Evolutionary conservation across 2,113 vertebrate genomes (phyloP).

Genomic region (Leiothrix lutea): DNA sequence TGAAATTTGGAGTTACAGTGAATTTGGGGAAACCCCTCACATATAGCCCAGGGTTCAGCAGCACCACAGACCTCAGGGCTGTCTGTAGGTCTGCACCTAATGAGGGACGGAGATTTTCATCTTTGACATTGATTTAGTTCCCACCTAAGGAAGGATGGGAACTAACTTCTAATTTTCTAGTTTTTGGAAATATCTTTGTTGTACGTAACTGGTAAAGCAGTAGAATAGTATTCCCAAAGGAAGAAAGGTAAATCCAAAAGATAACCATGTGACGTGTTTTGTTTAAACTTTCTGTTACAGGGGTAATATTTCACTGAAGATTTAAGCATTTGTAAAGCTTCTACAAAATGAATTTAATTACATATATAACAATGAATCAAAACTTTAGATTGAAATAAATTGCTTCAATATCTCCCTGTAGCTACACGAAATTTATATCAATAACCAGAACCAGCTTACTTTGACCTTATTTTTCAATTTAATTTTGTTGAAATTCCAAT

Average conservation of each 20-base stretch:
- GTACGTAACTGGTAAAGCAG: not conserved
- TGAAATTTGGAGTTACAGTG: not conserved
- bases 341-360: constrained; percentile 3
- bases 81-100: accelerated
- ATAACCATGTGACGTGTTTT: not conserved
- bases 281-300: not conserved
- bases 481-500: not conserved
- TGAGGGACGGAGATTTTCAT: not conserved
- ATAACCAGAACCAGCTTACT: constrained; percentile 1
- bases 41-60: not conserved
- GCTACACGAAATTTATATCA: not conserved
- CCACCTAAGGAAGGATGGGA: not conserved
- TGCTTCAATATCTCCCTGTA: constrained; percentile 5
- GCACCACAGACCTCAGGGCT: not conserved
- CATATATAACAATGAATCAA: not conserved
- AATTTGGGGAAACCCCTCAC: not conserved
- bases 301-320: not conserved
- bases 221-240: not conserved
- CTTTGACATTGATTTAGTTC: not conserved
- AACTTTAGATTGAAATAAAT: constrained; percentile 14
- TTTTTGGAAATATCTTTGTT: not conserved
- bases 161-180: not conserved
- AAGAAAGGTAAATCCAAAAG: not conserved
- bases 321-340: not conserved
- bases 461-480: constrained; percentile 6